A percentile compares a stretch with the other conserved stretches of the same genome.
Conservation (phyloP, 1,140 invertebrate genomes). For the Bicyclus anynana region DNA sequence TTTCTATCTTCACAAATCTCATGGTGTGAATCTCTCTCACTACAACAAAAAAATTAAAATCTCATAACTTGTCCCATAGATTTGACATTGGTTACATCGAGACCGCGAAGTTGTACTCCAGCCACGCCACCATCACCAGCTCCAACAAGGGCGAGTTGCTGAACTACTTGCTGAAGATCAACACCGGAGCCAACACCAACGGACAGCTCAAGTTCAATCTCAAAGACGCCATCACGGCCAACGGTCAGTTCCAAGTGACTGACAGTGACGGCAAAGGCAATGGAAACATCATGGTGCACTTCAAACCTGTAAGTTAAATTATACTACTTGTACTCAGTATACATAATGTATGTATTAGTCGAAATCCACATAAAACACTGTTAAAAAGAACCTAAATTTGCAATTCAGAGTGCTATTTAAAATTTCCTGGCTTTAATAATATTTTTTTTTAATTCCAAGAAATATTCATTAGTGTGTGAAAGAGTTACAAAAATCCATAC, state of each 20-base stretch:
- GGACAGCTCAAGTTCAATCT: constrained; percentile 77
- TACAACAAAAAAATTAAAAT: no score
- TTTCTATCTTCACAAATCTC: no score
- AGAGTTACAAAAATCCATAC: no score
- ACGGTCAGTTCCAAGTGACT: constrained; percentile 78
- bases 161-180: constrained; percentile 75
- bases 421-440: no score
- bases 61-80: constrained; percentile 54
- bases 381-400: no score
- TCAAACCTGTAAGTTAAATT: constrained; percentile 62
- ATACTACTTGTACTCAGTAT: no score
- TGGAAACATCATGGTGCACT: constrained; percentile 71
- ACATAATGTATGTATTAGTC: no score
- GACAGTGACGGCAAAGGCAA: constrained; percentile 79
- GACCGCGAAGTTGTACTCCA: constrained; percentile 74
- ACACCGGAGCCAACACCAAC: constrained; percentile 50
- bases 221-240: constrained; percentile 76
- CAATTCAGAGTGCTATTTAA: no score
- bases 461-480: no score
- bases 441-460: no score
- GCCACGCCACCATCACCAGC: constrained; percentile 70
- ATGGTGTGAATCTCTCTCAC: no score
- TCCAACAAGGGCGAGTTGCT: constrained; percentile 75
- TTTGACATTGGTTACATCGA: constrained; percentile 75
- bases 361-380: no score